Evolutionary conservation across 1,140 invertebrate genomes (phyloP).

Genomic region (Popillia japonica): DNA sequence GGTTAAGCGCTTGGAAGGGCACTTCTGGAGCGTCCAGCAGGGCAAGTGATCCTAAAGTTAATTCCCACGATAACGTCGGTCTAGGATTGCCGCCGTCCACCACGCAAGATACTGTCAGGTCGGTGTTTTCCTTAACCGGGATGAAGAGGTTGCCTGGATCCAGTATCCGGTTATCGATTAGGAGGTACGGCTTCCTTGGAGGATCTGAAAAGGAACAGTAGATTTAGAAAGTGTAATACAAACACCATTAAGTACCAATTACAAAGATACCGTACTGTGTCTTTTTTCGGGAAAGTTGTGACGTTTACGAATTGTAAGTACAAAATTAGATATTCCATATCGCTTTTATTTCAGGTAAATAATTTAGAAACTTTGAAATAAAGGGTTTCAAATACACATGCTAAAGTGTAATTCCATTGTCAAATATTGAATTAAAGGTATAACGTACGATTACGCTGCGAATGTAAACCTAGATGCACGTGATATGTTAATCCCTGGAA

Average conservation of each 20-base stretch:
- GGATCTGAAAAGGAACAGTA: constrained; percentile 68
- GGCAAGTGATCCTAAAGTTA: constrained; percentile 67
- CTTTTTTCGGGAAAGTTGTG: no score
- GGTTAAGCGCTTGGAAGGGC: constrained; percentile 58
- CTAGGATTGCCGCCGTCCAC: constrained; percentile 84
- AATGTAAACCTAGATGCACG: neutral
- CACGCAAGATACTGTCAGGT: constrained; percentile 80
- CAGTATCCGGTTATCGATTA: constrained; percentile 80
- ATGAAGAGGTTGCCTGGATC: constrained; percentile 85
- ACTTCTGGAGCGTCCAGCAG: constrained; percentile 66
- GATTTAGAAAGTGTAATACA: neutral
- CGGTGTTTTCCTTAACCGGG: constrained; percentile 81
- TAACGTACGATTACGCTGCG: neutral
- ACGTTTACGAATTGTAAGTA: no score
- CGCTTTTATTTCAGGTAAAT: no score
- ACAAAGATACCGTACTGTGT: no score
- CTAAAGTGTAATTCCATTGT: no score
- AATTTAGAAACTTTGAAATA: no score
- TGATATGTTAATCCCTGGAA: neutral
- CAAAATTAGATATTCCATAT: no score
- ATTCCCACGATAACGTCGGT: constrained; percentile 76
- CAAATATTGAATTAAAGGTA: neutral
- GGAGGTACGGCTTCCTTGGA: constrained; percentile 78
- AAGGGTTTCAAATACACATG: no score
- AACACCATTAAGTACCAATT: no score